A percentile compares a stretch with the other conserved stretches of the same genome.
Conservation (phyloP, 30 jellyfish, hydroid and myxozoan genomes). For the Aurelia sp. region DNA sequence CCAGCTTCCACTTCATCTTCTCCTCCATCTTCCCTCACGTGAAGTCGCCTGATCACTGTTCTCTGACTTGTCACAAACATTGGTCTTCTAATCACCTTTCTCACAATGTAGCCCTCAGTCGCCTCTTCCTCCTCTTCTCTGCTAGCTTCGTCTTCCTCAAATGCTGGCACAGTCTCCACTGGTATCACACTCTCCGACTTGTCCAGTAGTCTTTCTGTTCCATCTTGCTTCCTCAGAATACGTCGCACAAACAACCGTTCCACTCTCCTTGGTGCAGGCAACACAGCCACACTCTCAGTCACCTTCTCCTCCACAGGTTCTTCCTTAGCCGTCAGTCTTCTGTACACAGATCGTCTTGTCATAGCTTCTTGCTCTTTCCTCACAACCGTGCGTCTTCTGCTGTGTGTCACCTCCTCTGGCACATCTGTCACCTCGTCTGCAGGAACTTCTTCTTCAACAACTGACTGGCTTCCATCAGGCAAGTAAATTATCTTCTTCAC, state of each 20-base stretch:
- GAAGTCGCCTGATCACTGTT: constrained; percentile 57
- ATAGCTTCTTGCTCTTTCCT: constrained; percentile 25
- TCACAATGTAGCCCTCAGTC: constrained; percentile 17
- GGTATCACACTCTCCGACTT: constrained; percentile 9
- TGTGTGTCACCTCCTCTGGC: constrained; percentile 22
- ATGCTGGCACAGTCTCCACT: constrained; percentile 18
- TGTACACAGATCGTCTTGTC: constrained; percentile 19
- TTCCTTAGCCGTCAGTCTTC: constrained; percentile 3
- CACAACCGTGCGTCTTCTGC: constrained; percentile 9
- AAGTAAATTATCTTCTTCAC: constrained; percentile 40
- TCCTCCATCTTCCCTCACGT: constrained; percentile 37
- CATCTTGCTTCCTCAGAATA: constrained; percentile 72
- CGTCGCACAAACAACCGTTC: constrained; percentile 84
- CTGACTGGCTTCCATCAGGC: constrained; percentile 40
- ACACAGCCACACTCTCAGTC: background rate
- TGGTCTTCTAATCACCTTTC: constrained; percentile 75
- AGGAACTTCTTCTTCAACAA: constrained; percentile 35
- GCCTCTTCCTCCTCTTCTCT: constrained; percentile 34
- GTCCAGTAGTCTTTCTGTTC: background rate
- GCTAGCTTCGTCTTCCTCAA: constrained; percentile 16
- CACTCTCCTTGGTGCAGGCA: constrained; percentile 53
- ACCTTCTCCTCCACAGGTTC: constrained; percentile 46
- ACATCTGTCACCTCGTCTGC: constrained; percentile 6
- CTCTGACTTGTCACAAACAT: constrained; percentile 77
- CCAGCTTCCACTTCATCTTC: constrained; percentile 45